These are phyloP conservation scores for Eira barbara DNA, from an alignment of 2,113 vertebrate species.

Conservation along the genomic window DNA sequence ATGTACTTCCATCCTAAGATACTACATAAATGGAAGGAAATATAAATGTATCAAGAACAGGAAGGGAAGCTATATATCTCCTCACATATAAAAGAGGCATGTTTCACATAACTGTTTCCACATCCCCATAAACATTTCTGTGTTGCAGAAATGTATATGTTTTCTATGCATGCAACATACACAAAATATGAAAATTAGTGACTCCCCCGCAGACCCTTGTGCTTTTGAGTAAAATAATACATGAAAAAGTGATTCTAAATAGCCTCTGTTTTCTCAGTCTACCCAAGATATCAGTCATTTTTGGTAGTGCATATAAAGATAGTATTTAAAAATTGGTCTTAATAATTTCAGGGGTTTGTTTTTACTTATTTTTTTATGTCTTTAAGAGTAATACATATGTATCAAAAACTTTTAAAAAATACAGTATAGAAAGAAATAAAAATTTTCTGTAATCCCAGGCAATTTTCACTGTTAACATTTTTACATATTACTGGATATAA, in stretches of 20 bases:
- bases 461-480: background rate
- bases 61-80: background rate
- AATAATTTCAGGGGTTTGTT: background rate
- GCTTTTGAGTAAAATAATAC: background rate
- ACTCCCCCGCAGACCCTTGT: background rate
- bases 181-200: background rate
- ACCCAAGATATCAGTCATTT: background rate
- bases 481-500: background rate
- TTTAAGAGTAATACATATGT: background rate
- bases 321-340: background rate
- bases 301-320: background rate
- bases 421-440: background rate
- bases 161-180: background rate
- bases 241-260: background rate
- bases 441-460: background rate
- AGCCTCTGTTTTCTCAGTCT: background rate
- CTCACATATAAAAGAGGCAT: background rate
- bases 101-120: background rate
- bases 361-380: background rate
- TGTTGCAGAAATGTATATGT: background rate
- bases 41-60: background rate
- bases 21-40: conserved; percentile 32
- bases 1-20: conserved; percentile 32
- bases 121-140: background rate
- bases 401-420: background rate